Conservation (phyloP, 53 echinoderm and acorn worm species). For the Antedon mediterranea region DNA sequence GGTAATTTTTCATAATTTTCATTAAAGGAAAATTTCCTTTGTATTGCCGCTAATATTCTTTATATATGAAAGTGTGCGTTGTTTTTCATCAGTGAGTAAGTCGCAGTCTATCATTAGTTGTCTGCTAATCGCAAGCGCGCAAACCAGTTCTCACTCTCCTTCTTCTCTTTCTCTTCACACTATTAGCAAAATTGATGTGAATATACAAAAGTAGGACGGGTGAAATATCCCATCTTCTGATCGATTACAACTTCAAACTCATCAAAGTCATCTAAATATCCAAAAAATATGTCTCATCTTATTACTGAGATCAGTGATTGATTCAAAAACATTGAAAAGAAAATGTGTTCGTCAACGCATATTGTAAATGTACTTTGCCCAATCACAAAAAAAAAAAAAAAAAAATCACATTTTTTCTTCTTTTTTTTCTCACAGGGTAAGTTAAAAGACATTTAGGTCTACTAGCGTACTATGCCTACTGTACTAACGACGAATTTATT, state of each 20-base stretch:
- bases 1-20: neutral
- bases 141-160: neutral
- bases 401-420: too few relatives aligned
- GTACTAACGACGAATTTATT: too few relatives aligned
- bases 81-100: neutral
- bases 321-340: neutral
- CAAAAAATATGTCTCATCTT: neutral
- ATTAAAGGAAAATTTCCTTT: neutral
- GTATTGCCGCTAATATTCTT: neutral
- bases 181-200: neutral
- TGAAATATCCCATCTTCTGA: neutral
- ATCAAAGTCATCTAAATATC: neutral
- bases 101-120: neutral
- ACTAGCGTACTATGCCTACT: too few relatives aligned
- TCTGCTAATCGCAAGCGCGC: neutral
- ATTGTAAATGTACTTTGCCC: too few relatives aligned
- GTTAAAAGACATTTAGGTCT: too few relatives aligned
- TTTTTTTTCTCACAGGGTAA: too few relatives aligned
- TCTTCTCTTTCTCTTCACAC: neutral
- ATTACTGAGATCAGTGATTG: neutral
- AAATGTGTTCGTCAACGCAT: too few relatives aligned
- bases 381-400: too few relatives aligned
- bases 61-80: neutral
- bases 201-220: neutral
- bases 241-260: neutral